phyloP scores from a whole-genome alignment of 2,797 vertebrate species.

The Naso thynnoides region DNA sequence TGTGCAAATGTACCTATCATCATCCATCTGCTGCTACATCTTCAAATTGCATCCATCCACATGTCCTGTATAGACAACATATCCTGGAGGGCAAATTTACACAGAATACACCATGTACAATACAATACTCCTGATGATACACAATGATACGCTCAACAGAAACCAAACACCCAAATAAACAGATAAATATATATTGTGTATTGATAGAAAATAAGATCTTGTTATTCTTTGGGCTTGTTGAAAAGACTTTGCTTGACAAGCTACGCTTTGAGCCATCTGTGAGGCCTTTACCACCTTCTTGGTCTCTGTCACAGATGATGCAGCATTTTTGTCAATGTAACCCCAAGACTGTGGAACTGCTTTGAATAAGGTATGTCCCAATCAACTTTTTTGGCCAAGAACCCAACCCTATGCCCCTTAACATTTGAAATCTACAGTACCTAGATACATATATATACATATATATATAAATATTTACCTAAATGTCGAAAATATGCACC shows the following conservation, averaged over 20 bases:
- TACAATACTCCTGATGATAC: too few species aligned
- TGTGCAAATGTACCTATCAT: slow-evolving; percentile 32
- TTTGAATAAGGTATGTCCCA: background rate
- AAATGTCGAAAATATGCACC: background rate
- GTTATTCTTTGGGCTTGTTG: too few species aligned
- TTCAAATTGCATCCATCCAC: slow-evolving; percentile 33
- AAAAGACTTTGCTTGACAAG: slow-evolving; percentile 6
- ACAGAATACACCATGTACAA: too few species aligned
- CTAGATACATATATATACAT: too few species aligned
- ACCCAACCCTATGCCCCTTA: too few species aligned
- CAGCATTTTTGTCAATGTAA: background rate
- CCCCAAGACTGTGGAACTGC: background rate
- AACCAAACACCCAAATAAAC: too few species aligned
- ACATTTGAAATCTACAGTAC: too few species aligned
- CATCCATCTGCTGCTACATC: slow-evolving; percentile 32
- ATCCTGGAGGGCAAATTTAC: slow-evolving; percentile 33
- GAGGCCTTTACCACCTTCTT: background rate
- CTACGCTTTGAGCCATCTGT: slow-evolving; percentile 4
- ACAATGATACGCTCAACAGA: too few species aligned
- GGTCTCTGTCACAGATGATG: background rate
- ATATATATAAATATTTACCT: background rate
- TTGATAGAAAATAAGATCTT: too few species aligned
- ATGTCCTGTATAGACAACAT: slow-evolving; percentile 18
- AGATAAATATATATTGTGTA: too few species aligned
- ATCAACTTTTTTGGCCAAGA: background rate